Conservation (phyloP, 2,113 vertebrate species). For the Trachemys scripta region DNA sequence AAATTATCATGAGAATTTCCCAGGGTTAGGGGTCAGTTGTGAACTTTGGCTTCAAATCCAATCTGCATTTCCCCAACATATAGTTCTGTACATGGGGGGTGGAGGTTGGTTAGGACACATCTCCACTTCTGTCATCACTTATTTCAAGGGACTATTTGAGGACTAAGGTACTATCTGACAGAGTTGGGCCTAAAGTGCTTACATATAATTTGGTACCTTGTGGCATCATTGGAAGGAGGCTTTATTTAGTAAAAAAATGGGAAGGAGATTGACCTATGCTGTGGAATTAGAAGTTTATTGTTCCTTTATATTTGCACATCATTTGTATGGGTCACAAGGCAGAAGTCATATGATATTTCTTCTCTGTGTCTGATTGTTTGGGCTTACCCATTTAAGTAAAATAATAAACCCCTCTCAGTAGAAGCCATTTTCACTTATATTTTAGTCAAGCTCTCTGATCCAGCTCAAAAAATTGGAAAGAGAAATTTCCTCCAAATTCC, state of each 20-base stretch:
- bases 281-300: background rate
- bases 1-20: background rate
- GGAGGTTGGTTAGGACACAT: background rate
- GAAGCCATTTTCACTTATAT: background rate
- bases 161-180: background rate
- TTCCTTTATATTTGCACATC: background rate
- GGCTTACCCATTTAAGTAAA: background rate
- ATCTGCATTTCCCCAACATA: background rate
- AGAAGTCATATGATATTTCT: background rate
- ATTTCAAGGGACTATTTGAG: background rate
- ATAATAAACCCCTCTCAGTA: background rate
- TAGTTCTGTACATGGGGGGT: background rate
- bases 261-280: background rate
- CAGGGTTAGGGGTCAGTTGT: background rate
- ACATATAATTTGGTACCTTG: background rate
- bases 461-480: background rate
- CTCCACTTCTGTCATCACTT: background rate
- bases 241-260: background rate
- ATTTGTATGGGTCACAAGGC: background rate
- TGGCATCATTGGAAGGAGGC: background rate
- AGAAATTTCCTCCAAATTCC: background rate
- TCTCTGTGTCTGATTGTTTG: background rate
- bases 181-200: background rate
- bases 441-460: background rate
- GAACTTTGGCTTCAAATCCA: background rate